Conservation (phyloP, 2,113 vertebrate species). For the Sphaerodactylus townsendi region DNA sequence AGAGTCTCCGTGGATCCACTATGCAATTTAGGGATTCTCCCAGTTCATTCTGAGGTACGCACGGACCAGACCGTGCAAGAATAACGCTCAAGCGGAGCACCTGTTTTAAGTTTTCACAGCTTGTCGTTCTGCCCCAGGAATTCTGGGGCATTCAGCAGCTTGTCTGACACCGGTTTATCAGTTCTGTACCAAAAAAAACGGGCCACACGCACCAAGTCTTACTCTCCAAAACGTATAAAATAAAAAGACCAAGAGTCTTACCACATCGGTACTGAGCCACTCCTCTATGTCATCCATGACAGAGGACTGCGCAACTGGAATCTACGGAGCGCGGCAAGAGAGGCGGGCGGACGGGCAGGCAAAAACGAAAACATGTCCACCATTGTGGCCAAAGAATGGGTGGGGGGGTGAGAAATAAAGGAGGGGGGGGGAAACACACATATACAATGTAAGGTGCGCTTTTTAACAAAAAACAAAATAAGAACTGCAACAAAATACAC, state of each 20-base stretch:
- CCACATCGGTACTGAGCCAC: slow-evolving; percentile 98
- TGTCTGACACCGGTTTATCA: too few species aligned
- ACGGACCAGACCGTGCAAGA: too few species aligned
- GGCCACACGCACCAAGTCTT: neutral
- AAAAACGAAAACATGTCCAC: slow-evolving; percentile 83
- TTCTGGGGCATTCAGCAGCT: too few species aligned
- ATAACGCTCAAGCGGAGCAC: too few species aligned
- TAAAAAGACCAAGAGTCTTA: slow-evolving; percentile 85
- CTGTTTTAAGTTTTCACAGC: too few species aligned
- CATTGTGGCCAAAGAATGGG: slow-evolving; percentile 74
- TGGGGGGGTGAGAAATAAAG: slow-evolving; percentile 72
- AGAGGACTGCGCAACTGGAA: slow-evolving; percentile 90
- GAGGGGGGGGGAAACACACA: slow-evolving; percentile 44
- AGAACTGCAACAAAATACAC: slow-evolving; percentile 60
- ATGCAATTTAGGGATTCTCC: too few species aligned
- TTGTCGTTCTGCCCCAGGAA: too few species aligned
- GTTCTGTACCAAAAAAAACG: neutral
- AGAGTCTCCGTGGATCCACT: too few species aligned
- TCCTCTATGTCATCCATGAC: slow-evolving; percentile 99
- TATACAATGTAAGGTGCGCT: slow-evolving; percentile 72
- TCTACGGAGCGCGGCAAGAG: slow-evolving; percentile 84
- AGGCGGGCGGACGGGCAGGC: slow-evolving; percentile 67
- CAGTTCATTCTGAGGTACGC: too few species aligned
- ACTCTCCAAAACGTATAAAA: slow-evolving; percentile 44
- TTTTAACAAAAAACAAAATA: slow-evolving; percentile 53